Evolutionary conservation across 2,888 invertebrate species (phyloP).

Genomic region (Ennomos quercinarius): DNA sequence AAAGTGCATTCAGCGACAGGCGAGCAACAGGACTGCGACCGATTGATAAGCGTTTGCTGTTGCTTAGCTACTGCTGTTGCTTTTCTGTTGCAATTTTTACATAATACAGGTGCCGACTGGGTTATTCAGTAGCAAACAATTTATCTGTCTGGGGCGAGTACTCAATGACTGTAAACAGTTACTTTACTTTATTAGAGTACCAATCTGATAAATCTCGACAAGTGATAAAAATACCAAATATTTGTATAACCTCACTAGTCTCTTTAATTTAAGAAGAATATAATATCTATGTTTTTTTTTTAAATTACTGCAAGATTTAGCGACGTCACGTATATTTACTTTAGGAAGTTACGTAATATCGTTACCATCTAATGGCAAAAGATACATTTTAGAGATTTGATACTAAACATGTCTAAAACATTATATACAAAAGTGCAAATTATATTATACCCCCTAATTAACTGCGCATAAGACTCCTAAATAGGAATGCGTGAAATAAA

Average conservation of each 20-base stretch:
- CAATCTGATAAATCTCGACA: slow-evolving; percentile 35
- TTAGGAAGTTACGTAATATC: no score
- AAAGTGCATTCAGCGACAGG: no score
- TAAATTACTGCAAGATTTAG: slow-evolving; percentile 21
- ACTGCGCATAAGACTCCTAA: slow-evolving; percentile 6
- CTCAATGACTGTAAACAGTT: slow-evolving; percentile 12
- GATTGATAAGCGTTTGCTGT: no score
- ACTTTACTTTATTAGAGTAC: no score
- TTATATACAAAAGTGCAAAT: slow-evolving; percentile 10
- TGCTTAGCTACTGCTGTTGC: no score
- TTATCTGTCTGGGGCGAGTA: neutral
- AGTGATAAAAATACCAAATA: slow-evolving; percentile 43
- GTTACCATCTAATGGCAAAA: no score
- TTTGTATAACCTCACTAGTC: slow-evolving; percentile 50
- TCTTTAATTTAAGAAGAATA: slow-evolving; percentile 45
- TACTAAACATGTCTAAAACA: slow-evolving; percentile 14
- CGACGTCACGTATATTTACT: no score
- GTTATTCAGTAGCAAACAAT: no score
- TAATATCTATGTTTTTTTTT: slow-evolving; percentile 23
- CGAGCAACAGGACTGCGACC: no score
- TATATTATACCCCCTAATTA: slow-evolving; percentile 4
- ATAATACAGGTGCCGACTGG: no score
- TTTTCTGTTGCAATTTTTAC: no score
- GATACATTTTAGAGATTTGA: slow-evolving; percentile 26
- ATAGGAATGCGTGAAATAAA: neutral